Base-by-base conservation (phyloP, 2,797 vertebrate species). In the Xiphorhynchus erythropygius region DNA sequence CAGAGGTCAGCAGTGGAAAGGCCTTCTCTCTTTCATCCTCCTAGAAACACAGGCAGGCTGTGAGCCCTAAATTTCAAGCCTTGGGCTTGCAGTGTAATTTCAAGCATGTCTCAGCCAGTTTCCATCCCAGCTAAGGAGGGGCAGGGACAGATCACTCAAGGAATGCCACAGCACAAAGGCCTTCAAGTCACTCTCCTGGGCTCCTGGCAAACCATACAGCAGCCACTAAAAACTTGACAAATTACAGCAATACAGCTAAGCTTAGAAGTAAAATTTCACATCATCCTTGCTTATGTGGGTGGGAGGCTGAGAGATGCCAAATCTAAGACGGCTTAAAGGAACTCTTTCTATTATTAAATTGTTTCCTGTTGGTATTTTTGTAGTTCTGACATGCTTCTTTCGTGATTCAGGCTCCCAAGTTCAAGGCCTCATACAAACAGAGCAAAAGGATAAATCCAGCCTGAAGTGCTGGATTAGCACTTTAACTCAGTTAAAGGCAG, bases 341-440 rank as follows among this genome's bases (percentile, higher is more conserved):
- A 89, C 67, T 92, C 81, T 92, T 95, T 83, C 81, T 96, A 93
- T 93, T 94, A 89, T 92, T 95, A 93, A 95, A 94, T 70, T 53
- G 49, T 70, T 94, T 93, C 59, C 75, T 87, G 63, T 33, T 87
- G 78, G 56, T 96, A 92, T 94, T 95, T 93, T 94, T 94, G 63
- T 75, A 78, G 59, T 73, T 91, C 88, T 75, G 53, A 87, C 71
- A 93, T 16, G 70, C 62, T 59, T 32, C 75, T 91, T 94, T 41
- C 82, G 55, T 39, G 84, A 76, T 77, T 68, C 64, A 71, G 81
- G 71, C 60, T 93, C 52, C 55, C 39, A 67, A 50, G 81, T 87
- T 89, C 77, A 70, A 93, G 84, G 52, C 68, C 9, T 2, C 35
- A 32, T 57, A 70, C 6, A 81, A 84, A 74, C 44, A 69, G 64